Evolutionary conservation across 2,113 vertebrate species (phyloP), one percentile per base, ranked within the genome.

Genomic region (Amblyopsis rosae): DNA sequence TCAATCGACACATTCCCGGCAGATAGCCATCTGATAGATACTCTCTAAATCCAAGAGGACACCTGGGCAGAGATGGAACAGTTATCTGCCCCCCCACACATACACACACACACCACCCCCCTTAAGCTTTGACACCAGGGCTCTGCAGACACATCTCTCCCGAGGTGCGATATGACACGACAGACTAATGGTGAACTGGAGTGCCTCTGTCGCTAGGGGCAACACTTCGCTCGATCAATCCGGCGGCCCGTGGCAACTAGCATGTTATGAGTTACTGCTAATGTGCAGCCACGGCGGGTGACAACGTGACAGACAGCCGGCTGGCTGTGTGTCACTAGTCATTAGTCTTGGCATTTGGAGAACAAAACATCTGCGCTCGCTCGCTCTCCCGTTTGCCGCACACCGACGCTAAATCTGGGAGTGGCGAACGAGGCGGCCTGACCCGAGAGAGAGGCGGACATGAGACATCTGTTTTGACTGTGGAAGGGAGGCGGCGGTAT

Each of bases 191-290:
- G 58, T 9, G 41, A 16, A 16, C 57, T 47, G 17, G 50, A 69
- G 57, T 59, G 67, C 48, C 12, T 55, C 17, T 59, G 64, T 59
- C 67, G 51, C 56, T 41, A 35, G 17, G 64, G 64, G 64, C 64
- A 35, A 66, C 64, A 57, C 9, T 55, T 49, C 68, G 46, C 59
- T 70, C 68, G 59, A 70, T 70, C 68, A 70, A 49, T 13, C 58
- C 41, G 46, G 3, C 12, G 46, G 68, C 68, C 68, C 48, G 54
- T 54, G 33, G 50, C 59, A 45, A 55, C 54, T 50, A 55, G 59
- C 33, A 4, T 46, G 50, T 62, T 70, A 70, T 70, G 59, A 70
- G 68, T 60, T 70, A 55, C 50, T 46, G 68, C 59, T 69, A 69
- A 69, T 61, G 58, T 69, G 67, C 26, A 62, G 58, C 49, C 59